Base-by-base conservation (phyloP, 2,113 vertebrate genomes). In the Lepus europaeus region DNA sequence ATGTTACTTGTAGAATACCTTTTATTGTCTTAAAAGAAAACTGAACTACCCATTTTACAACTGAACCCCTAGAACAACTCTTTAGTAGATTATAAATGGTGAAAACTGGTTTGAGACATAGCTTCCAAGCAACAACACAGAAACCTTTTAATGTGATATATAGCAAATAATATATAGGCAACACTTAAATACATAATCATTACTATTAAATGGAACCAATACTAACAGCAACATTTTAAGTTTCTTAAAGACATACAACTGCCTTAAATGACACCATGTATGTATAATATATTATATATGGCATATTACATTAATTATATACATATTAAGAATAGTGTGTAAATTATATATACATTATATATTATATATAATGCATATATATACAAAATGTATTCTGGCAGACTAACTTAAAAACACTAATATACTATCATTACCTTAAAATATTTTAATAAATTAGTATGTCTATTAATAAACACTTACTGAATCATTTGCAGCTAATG, bases 401-500 rank as follows among this genome's bases (percentile, higher is more conserved):
- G 33, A 82, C 14, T 86, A 96, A 93, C 91, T 77, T n/a, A 77
- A 93, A 91, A 97, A 91, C 1, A 88, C 22, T 36, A 90, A n/a
- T 77, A 77, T 5, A 6, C 8, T 87, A 90, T 85, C 64, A 59
- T 4, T 86, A 5, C 17, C 73, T 76, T 96, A 70, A 94, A 90
- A 87, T 13, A 87, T 73, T 59, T 87, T 51, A 95, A 80, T 66
- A 53, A 78, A 80, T 68, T 88, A 90, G 51, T 63, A 80, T 83
- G 92, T 68, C n/a, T 87, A 80, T 78, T 94, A 78, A 97, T 87
- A 93, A 97, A 95, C 17, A 99, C 98, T 97, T 98, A 99, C 99
- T 98, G 97, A 97, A 96, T 99, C 98, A 89, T 99, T 99, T 56
- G 98, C 98, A 97, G 98, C 98, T 33, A 99, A 91, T 92, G 98